phyloP scores from a whole-genome alignment of 1,140 invertebrate genomes.

The Zaprionus capensis region DNA sequence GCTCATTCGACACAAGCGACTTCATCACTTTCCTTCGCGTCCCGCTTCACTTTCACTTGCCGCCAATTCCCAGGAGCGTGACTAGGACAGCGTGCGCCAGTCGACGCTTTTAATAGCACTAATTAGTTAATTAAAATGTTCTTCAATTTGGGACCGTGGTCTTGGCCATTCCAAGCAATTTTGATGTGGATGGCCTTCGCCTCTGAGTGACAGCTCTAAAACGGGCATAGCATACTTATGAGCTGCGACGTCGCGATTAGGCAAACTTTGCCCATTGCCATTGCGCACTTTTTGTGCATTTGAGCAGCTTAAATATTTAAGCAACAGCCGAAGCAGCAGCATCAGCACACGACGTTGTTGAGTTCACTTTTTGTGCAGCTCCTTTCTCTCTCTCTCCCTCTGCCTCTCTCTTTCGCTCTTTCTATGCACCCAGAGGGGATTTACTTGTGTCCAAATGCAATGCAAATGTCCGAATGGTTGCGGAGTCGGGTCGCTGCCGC shows the following conservation, averaged over 20 bases:
- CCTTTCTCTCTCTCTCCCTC: neutral
- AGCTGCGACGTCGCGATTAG: slow-evolving; percentile 54
- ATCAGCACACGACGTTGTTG: slow-evolving; percentile 21
- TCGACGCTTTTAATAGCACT: slow-evolving; percentile 39
- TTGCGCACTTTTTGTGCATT: slow-evolving; percentile 47
- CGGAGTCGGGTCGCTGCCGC: slow-evolving; percentile 42
- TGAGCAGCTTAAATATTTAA: slow-evolving; percentile 69
- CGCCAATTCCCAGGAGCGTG: slow-evolving; percentile 33
- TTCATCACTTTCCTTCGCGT: slow-evolving; percentile 9
- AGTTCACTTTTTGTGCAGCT: slow-evolving; percentile 31
- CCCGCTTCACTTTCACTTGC: slow-evolving; percentile 28
- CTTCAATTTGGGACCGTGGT: slow-evolving; percentile 11
- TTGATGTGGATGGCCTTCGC: slow-evolving; percentile 18
- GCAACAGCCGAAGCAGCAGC: slow-evolving; percentile 26
- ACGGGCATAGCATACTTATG: slow-evolving; percentile 42
- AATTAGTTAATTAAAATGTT: slow-evolving; percentile 49
- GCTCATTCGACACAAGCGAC: slow-evolving; percentile 6
- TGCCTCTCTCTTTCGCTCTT: neutral
- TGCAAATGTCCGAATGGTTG: slow-evolving; percentile 63
- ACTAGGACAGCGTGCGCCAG: slow-evolving; percentile 27
- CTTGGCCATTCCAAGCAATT: slow-evolving; percentile 10
- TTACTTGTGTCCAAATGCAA: slow-evolving; percentile 75
- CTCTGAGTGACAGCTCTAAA: slow-evolving; percentile 26
- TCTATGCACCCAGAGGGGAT: slow-evolving; percentile 41
- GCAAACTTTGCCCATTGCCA: slow-evolving; percentile 48